Evolutionary conservation across 92 coral and sea anemone species (phyloP), one percentile per base, ranked within the genome.

Genomic region (Porites divaricata): DNA sequence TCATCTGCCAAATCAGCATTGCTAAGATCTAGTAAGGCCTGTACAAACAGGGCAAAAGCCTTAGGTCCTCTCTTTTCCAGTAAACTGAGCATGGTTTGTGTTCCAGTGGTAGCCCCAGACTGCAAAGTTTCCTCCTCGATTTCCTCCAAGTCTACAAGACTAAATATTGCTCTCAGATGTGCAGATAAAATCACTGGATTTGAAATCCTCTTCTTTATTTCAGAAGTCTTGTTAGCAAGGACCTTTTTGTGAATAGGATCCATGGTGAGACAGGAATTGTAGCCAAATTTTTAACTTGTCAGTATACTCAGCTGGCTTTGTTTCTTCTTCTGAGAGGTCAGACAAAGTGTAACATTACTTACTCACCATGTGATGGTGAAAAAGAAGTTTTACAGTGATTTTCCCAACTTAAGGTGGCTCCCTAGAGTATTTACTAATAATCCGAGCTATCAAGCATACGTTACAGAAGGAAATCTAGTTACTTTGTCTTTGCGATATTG

Each of bases 41-140:
- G 17, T 9, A 85, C 6, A 63, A 91, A 89, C 1, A 50, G 16
- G 9, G 24, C 16, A 50, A 76, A 89, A 45, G 90, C 95, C 24
- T 48, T 63, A 1, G 45, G 59, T 5, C 93, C 93, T 89, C 92
- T 63, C 75, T 85, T 91, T 52, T 78, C 70, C 10, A 91, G 72
- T 64, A 87, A 17, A 51, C 65, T 22, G 21, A 89, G 3, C 48
- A 91, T 58, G 48, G 66, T 67, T 52, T 79, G 87, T 70, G 89
- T 63, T 50, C 80, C 95, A 4, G 19, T 24, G 10, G 64, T 72
- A 0, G 69, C n/a, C 1, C 95, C 95, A 17, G 4, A 10, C 35
- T 49, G 58, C 0, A 1, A 35, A 41, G 63, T 20, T 85, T 50
- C 79, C 6, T 75, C 63, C 22, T n/a, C 21, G 0, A 91, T 89